These are phyloP conservation scores for Tetanocera ferruginea DNA, from an alignment of 2,888 invertebrate genomes.

Conservation along the genomic window DNA sequence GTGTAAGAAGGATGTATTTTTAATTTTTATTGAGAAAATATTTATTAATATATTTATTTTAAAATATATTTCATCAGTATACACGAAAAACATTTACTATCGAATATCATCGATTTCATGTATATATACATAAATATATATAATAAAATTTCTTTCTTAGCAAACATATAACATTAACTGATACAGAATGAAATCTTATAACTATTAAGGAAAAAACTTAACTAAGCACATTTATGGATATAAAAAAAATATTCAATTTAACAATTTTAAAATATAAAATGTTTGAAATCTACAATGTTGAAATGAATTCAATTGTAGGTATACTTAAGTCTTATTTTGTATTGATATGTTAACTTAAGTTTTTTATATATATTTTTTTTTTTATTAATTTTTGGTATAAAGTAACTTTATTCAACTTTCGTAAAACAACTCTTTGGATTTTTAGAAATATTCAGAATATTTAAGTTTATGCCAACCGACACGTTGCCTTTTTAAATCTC, in stretches of 20 bases:
- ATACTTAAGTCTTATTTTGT: neutral
- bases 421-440: slow-evolving; percentile 2
- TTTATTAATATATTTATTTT: too few species aligned
- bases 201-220: too few species aligned
- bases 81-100: too few species aligned
- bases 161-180: too few species aligned
- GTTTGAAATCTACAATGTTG: neutral
- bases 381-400: slow-evolving; percentile 9
- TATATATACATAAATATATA: too few species aligned
- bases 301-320: neutral
- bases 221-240: too few species aligned
- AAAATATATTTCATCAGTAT: too few species aligned
- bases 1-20: too few species aligned
- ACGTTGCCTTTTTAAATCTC: slow-evolving; percentile 61
- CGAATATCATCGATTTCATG: too few species aligned
- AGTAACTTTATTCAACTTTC: neutral
- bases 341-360: neutral
- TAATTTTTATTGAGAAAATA: too few species aligned
- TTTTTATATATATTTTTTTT: neutral
- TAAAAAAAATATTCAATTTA: neutral
- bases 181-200: too few species aligned
- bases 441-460: slow-evolving; percentile 57
- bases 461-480: slow-evolving; percentile 67
- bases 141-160: too few species aligned
- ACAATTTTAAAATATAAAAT: neutral